Evolutionary conservation across 2,113 vertebrate species (phyloP), one percentile per base, ranked within the genome.

Genomic region (Melanostigma gelatinosum): DNA sequence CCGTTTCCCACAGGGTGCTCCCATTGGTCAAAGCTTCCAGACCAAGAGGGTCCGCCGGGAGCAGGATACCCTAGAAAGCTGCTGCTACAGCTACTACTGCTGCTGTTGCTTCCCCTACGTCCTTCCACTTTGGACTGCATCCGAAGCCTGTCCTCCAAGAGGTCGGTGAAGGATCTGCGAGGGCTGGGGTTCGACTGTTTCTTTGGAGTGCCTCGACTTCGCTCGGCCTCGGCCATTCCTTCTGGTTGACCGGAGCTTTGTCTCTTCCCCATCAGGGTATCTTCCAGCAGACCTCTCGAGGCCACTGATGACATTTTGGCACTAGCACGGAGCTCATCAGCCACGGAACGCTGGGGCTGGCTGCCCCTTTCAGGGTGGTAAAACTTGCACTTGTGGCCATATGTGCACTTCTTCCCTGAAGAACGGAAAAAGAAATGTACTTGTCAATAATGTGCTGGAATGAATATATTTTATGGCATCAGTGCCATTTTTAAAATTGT

Each of bases 381-480:
- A 68, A 98, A 99, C 89, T 99, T 99, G 94, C 98, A 99, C 92
- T 99, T 99, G 92, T 99, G 97, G 68, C 98, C 98, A 44, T 99
- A 99, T 62, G 98, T 99, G 85, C 98, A 99, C 93, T 99, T 99
- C 90, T 97, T 99, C 32, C 97, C 98, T 99, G 79, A 50, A 73
- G 75, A 46, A 72, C 2, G 9, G 2, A 80, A 66, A 36, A 36
- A 54, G 5, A 32, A 24, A 58, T 54, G 20, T 1, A 24, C 40
- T 71, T 50, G 8, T 24, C 3, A 64, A 62, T 4, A 60, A 54
- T 67, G 8, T 7, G 22, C 15, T 29, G 34, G 8, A 58, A 58
- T 15, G 6, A 18, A 58, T 46, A 16, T 10, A n/a, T 13, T 63
- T n/a, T 36, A 22, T 22, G 50, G 3, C 22, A 32, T 72, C 29